Evolutionary conservation across 2,888 invertebrate species (phyloP), one percentile per base, ranked within the genome.

Genomic region (Folsomia candida): DNA sequence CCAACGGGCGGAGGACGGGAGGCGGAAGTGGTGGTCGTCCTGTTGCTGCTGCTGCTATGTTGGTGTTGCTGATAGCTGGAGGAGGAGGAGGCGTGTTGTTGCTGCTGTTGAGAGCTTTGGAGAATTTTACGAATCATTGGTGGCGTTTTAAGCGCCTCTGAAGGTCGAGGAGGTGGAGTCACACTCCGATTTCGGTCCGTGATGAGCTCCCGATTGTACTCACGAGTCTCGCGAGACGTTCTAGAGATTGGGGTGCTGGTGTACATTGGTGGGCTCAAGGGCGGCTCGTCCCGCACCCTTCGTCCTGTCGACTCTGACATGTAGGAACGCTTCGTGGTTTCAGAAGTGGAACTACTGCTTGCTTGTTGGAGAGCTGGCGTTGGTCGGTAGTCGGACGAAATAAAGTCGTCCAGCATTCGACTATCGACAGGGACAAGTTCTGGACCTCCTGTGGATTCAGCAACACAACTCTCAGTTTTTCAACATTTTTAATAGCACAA

Each of bases 71-170:
- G 22, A 14, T 4, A 37, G 4, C 6, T 9, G 14, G 37, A 37
- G 29, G 60, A 66, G 57, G 59, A 59, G 27, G 59, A 58, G 1
- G 28, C 47, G 2, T 63, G 63, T 14, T 67, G 68, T 2, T 64
- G 18, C 27, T 71, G 67, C 20, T 70, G 65, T 20, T 37, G 65
- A 1, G 68, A 69, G 20, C 70, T 70, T 60, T 79, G 79, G 25
- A 79, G 67, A 27, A 79, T 76, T 67, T 79, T 79, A 14, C 79
- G 37, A 6, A 79, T 71, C 67, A 79, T 70, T 65, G 79, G 79
- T 3, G 79, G 79, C 1, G 79, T 79, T 63, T 79, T 79, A n/a
- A 79, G 66, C n/a, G 78, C 76, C 47, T 79, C 79, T 1, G 71
- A 66, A 14, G 67, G 69, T 66, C 64, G 68, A 60, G 79, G 79